A percentile compares a stretch with the other conserved stretches of the same genome.
Evolutionary conservation across 2,797 vertebrate genomes (phyloP).

Genomic region (Anabacerthia variegaticeps): DNA sequence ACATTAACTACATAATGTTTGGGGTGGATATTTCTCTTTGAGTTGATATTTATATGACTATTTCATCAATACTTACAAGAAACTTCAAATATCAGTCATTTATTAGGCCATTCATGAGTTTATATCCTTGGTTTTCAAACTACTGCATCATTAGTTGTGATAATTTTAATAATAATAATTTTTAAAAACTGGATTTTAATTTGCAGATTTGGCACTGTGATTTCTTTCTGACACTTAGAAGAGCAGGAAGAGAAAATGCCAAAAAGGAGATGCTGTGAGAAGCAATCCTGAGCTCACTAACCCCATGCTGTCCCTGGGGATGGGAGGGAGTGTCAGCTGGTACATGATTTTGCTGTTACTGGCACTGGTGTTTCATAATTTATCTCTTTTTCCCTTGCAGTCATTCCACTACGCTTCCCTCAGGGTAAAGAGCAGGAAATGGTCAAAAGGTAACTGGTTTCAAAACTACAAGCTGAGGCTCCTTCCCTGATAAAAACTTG

Average conservation of each 20-base stretch:
- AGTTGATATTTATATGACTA: not conserved
- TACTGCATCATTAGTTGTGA: not conserved
- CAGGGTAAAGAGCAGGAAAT: conserved; percentile 91
- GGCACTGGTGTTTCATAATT: not conserved
- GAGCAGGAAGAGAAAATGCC: not conserved
- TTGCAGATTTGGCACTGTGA: not conserved
- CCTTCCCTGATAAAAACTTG: not conserved
- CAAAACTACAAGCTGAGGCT: not conserved
- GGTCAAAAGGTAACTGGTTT: conserved; percentile 85
- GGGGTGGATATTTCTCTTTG: not conserved
- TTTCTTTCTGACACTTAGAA: not conserved
- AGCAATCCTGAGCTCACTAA: not conserved
- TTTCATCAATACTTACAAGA: not conserved
- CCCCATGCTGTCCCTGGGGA: not conserved
- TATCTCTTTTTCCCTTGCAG: conserved; percentile 60
- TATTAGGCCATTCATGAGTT: not conserved
- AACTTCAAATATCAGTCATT: not conserved
- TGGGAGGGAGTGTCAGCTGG: not conserved
- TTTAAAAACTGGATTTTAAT: not conserved
- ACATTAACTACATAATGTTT: not conserved
- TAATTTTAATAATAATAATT: no score
- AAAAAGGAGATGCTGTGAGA: not conserved
- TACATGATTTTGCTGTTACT: not conserved
- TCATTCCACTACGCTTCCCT: conserved; percentile 90
- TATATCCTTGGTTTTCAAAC: not conserved